phyloP scores from a whole-genome alignment of 2,888 invertebrate species.

The Erannis defoliaria region DNA sequence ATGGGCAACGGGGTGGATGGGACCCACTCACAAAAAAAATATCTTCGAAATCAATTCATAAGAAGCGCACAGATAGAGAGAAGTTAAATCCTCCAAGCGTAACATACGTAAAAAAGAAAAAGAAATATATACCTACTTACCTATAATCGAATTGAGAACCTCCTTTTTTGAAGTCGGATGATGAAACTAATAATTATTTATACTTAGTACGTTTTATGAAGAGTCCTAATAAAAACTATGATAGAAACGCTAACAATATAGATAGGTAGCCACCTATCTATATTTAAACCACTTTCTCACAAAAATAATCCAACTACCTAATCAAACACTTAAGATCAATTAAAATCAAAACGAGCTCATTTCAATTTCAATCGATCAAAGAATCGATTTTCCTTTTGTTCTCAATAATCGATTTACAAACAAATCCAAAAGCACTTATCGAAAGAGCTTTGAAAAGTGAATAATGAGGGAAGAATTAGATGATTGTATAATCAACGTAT shows the following conservation, averaged over 20 bases:
- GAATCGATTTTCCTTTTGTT: slow-evolving; percentile 44
- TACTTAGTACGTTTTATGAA: no score
- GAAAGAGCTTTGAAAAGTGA: slow-evolving; percentile 10
- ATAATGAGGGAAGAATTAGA: slow-evolving; percentile 4
- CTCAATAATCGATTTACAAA: slow-evolving; percentile 24
- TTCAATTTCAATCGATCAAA: slow-evolving; percentile 46
- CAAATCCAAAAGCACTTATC: slow-evolving; percentile 26
- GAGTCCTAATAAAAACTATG: background rate
- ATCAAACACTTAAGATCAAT: slow-evolving; percentile 18
- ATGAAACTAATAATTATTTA: no score
- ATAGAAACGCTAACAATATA: slow-evolving; percentile 1
- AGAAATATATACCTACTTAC: no score
- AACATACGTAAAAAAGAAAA: no score
- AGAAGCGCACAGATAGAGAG: no score
- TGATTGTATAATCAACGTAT: slow-evolving; percentile 22
- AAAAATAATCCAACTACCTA: background rate
- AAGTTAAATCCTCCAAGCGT: no score
- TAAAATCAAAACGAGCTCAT: slow-evolving; percentile 34
- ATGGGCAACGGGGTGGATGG: no score
- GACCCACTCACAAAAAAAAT: no score
- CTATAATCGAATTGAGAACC: no score
- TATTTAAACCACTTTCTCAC: background rate
- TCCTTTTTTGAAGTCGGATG: no score
- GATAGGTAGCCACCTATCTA: background rate
- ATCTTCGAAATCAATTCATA: no score